Conservation (phyloP, 2,113 vertebrate species). For the Caranx melampygus region DNA sequence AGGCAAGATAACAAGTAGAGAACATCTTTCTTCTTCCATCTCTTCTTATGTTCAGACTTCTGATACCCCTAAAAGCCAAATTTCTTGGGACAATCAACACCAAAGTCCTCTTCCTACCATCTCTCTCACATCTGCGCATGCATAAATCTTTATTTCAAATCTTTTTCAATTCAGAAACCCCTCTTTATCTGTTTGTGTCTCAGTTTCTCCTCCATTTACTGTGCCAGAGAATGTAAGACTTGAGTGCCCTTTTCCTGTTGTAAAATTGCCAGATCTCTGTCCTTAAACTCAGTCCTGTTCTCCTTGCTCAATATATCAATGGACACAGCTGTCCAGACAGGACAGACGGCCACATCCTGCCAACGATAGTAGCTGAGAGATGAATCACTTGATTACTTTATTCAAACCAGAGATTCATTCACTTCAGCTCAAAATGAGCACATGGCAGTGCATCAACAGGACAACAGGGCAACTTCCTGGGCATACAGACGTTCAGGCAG, state of each 20-base stretch:
- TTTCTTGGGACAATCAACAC: conserved; percentile 4
- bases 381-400: conserved; percentile 59
- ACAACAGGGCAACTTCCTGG: not conserved
- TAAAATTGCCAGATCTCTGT: conserved; percentile 66
- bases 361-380: conserved; percentile 62
- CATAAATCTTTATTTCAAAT: conserved; percentile 14
- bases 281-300: conserved; percentile 51
- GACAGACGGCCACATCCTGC: conserved; percentile 62
- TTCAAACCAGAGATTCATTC: conserved; percentile 33
- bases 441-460: conserved; percentile 7
- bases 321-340: conserved; percentile 68
- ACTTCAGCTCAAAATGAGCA: conserved; percentile 13
- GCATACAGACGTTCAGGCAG: not conserved
- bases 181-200: conserved; percentile 14
- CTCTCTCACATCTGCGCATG: not conserved
- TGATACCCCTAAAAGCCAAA: not conserved
- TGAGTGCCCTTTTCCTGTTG: conserved; percentile 65
- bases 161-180: conserved; percentile 3
- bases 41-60: conserved; percentile 9
- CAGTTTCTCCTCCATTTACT: conserved; percentile 15
- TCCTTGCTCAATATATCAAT: conserved; percentile 66
- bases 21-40: conserved; percentile 59
- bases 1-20: conserved; percentile 74
- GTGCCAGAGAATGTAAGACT: conserved; percentile 59
- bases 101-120: not conserved